phyloP scores from a whole-genome alignment of 2,113 vertebrate genomes.

The Actenoides hombroni region DNA sequence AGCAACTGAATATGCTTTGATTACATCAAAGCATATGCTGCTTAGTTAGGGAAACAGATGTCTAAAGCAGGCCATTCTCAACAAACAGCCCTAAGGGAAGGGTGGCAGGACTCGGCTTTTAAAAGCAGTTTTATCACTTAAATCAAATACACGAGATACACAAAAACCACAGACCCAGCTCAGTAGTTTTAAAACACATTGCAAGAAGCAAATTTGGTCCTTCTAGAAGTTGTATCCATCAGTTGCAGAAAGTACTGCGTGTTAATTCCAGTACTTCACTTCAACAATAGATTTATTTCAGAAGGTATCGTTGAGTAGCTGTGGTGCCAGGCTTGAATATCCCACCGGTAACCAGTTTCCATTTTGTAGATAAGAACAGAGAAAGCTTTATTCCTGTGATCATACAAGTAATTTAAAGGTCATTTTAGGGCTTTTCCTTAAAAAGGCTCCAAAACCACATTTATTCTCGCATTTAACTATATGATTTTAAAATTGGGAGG shows the following conservation, averaged over 20 bases:
- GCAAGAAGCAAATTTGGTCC: background rate
- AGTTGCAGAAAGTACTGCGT: rapidly evolving
- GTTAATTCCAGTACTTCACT: background rate
- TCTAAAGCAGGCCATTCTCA: background rate
- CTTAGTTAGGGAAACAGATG: background rate
- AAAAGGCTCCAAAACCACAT: background rate
- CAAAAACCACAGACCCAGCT: background rate
- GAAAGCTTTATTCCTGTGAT: background rate
- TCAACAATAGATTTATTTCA: background rate
- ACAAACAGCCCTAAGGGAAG: background rate
- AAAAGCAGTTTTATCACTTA: background rate
- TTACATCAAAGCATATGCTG: background rate
- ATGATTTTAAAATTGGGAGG: background rate
- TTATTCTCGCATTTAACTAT: background rate
- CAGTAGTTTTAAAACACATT: background rate
- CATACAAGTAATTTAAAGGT: background rate
- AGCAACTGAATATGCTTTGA: slow-evolving; percentile 6
- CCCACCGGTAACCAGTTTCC: background rate
- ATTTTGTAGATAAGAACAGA: background rate
- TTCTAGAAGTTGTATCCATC: background rate
- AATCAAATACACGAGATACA: background rate
- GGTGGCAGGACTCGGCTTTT: background rate
- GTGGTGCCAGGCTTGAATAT: background rate
- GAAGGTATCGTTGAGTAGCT: background rate
- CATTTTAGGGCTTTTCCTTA: background rate